Percentiles rank a stretch among this genome's conserved stretches.
phyloP scores from a whole-genome alignment of 2,888 invertebrate genomes.

The Nemapogon koenigi region DNA sequence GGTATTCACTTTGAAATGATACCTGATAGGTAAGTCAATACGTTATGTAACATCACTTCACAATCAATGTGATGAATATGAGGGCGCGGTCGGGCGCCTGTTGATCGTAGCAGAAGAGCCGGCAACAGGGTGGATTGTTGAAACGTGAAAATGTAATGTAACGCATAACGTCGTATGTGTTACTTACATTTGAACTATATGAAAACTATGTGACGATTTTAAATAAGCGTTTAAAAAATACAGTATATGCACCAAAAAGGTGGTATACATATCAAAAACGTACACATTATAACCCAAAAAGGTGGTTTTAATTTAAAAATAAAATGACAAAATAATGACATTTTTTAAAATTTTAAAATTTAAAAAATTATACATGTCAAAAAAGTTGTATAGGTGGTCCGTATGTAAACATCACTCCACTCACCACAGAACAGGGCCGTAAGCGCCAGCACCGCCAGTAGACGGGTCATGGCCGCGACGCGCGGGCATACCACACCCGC shows the following conservation, averaged over 20 bases:
- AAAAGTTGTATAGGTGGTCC: background rate
- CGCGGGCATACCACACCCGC: constrained; percentile 64
- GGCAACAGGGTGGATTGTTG: too few relatives aligned
- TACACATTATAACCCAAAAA: background rate
- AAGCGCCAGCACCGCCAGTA: constrained; percentile 54
- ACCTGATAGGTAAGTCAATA: background rate
- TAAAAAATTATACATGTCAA: too few relatives aligned
- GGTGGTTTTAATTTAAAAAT: background rate
- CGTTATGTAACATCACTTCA: background rate
- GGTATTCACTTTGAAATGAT: background rate
- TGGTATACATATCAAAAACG: background rate
- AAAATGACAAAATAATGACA: background rate
- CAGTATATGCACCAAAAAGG: too few relatives aligned
- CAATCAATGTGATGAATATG: too few relatives aligned
- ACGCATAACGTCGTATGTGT: too few relatives aligned
- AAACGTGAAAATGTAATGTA: too few relatives aligned
- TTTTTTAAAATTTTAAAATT: background rate
- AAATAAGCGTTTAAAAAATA: too few relatives aligned
- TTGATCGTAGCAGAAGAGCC: too few relatives aligned
- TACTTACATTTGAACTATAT: too few relatives aligned
- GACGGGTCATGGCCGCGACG: constrained; percentile 53
- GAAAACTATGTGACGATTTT: too few relatives aligned
- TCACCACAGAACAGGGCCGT: constrained; percentile 58
- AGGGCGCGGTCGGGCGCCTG: too few relatives aligned
- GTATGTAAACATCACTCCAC: constrained; percentile 21